Evolutionary conservation across 2,113 vertebrate genomes (phyloP).

Genomic region (Chloropsis hardwickii): DNA sequence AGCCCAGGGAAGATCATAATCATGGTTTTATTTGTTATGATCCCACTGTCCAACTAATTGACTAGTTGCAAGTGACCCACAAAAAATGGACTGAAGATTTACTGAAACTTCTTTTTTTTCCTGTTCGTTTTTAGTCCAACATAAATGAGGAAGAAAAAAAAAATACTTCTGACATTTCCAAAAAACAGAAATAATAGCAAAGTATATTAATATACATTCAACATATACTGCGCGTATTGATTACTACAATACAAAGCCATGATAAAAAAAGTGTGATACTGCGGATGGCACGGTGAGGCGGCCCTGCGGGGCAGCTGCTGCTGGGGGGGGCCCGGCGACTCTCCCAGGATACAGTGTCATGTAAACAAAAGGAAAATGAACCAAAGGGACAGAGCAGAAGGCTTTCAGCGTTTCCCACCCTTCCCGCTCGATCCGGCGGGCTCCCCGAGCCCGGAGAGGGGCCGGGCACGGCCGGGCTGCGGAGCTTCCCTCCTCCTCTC

Average conservation of each 20-base stretch:
- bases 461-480: fast-evolving
- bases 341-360: slow-evolving; percentile 54
- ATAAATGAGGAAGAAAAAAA: slow-evolving; percentile 71
- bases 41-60: slow-evolving; percentile 64
- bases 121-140: slow-evolving; percentile 64
- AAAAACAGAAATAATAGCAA: slow-evolving; percentile 77
- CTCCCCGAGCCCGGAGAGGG: neutral
- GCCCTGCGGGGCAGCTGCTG: slow-evolving; percentile 10
- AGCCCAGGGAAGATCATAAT: slow-evolving; percentile 26
- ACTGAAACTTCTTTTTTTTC: slow-evolving; percentile 27
- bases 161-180: slow-evolving; percentile 77
- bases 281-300: slow-evolving; percentile 62
- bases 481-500: neutral
- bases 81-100: slow-evolving; percentile 62
- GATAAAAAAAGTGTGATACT: slow-evolving; percentile 63
- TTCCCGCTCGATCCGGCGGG: neutral
- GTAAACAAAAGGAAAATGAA: slow-evolving; percentile 58
- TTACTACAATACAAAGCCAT: slow-evolving; percentile 79
- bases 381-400: neutral
- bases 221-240: slow-evolving; percentile 73
- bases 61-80: slow-evolving; percentile 70
- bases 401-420: neutral
- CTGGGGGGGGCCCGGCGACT: slow-evolving; percentile 10
- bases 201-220: slow-evolving; percentile 81
- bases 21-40: slow-evolving; percentile 73